Base-by-base conservation (phyloP, 2,888 invertebrate genomes). In the Drosophila atripex region DNA sequence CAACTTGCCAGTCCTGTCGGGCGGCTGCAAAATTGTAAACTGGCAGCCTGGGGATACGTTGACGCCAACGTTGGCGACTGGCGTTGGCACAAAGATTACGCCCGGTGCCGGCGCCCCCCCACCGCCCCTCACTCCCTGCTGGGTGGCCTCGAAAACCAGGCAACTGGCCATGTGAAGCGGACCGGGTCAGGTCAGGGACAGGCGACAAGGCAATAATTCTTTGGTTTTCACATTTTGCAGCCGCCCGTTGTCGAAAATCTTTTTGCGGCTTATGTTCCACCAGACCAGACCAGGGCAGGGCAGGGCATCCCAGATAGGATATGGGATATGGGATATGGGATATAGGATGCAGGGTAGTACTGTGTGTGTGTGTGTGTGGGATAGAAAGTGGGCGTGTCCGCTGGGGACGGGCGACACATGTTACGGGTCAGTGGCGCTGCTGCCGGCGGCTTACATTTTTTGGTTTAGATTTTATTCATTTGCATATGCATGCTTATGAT, bases 211-310 rank as follows among this genome's bases (percentile, higher is more conserved):
- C 80, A 84, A 86, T 84, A 86, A 86, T 80, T 83, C 83, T 84
- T 86, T 75, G 84, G 76, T 78, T 78, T 84, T 71, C 79, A 76
- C 82, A 84, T 78, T 83, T 71, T 70, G 50, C 52, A 43, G 64
- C 64, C 47, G 64, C 55, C 63, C 63, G 74, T 69, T 84, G 85
- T 76, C 82, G 82, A 83, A 83, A 86, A 86, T 86, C 87, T 87
- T 84, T 86, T 83, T 84, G 82, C 85, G 87, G 83, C 86, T 83
- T 83, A 86, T 78, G 75, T 71, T 78, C 58, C 73, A 73, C 47
- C 58, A 32, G 57, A 45, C 70, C 68, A 30, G 46, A 18, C 9
- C 16, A 16, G 11, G 11, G 12, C 35, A 35, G 35, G 35, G n/a
- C 30, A 47, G 6, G 23, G 45, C 6, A 14, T 35, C 35, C n/a